Percentiles rank a stretch among this genome's conserved stretches.
Evolutionary conservation across 2,113 vertebrate genomes (phyloP).

Genomic region (Xenopus borealis): DNA sequence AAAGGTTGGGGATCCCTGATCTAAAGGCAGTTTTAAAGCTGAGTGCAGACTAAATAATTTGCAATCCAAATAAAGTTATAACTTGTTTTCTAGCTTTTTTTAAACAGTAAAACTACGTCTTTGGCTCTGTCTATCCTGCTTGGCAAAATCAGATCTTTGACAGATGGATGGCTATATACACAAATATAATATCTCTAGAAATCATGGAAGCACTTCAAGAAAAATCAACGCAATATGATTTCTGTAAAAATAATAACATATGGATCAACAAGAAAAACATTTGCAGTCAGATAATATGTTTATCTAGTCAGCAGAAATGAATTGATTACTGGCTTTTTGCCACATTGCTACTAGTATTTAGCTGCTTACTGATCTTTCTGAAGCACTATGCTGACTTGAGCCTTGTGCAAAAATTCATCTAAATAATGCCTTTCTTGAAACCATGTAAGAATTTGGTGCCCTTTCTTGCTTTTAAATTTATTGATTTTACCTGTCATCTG

Average conservation of each 20-base stretch:
- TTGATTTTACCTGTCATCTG: too few species aligned
- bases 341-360: neutral
- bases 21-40: conserved; percentile 1
- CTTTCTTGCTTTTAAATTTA: too few species aligned
- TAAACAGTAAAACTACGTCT: conserved; percentile 4
- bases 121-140: neutral
- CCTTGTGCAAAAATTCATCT: neutral
- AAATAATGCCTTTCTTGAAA: neutral
- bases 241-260: conserved; percentile 47
- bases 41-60: conserved; percentile 5
- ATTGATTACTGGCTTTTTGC: conserved; percentile 34
- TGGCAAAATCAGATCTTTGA: conserved; percentile 21
- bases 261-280: conserved; percentile 47
- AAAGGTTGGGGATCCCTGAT: too few species aligned
- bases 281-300: conserved; percentile 41
- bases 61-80: conserved; percentile 14
- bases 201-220: conserved; percentile 37
- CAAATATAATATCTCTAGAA: conserved; percentile 22
- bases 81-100: neutral
- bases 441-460: too few species aligned
- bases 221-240: conserved; percentile 47
- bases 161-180: conserved; percentile 32
- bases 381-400: neutral
- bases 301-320: conserved; percentile 33
- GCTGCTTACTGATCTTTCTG: too few species aligned